Conservation (phyloP, 1,140 invertebrate genomes). For the Atta texana region DNA sequence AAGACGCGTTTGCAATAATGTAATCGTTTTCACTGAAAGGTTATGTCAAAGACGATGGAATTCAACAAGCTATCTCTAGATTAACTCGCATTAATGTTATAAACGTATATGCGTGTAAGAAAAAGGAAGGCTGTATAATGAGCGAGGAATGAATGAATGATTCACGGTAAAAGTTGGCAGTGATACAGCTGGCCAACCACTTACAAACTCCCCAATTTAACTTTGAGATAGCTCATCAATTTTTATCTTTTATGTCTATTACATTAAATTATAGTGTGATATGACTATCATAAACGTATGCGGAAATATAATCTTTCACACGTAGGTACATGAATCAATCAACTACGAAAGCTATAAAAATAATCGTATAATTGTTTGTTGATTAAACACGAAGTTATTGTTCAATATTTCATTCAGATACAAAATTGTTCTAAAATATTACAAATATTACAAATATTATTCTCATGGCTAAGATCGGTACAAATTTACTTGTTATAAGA, state of each 20-base stretch:
- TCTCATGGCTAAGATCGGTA: not conserved
- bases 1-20: not conserved
- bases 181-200: conserved; percentile 73
- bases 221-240: conserved; percentile 42
- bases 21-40: not conserved
- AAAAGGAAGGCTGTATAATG: conserved; percentile 55
- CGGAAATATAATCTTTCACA: not conserved
- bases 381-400: not conserved
- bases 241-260: not conserved
- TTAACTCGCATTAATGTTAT: not conserved
- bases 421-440: not conserved
- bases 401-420: not conserved
- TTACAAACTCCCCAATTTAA: conserved; percentile 23
- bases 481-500: not conserved
- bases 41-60: not conserved
- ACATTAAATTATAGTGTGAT: not conserved
- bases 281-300: not conserved
- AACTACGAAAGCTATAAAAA: not conserved
- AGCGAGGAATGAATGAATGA: conserved; percentile 76
- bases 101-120: not conserved
- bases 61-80: not conserved
- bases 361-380: not conserved
- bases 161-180: conserved; percentile 79
- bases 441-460: not conserved
- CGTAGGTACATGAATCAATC: not conserved